Evolutionary conservation across 2,113 vertebrate species (phyloP).

Genomic region (Egretta garzetta): DNA sequence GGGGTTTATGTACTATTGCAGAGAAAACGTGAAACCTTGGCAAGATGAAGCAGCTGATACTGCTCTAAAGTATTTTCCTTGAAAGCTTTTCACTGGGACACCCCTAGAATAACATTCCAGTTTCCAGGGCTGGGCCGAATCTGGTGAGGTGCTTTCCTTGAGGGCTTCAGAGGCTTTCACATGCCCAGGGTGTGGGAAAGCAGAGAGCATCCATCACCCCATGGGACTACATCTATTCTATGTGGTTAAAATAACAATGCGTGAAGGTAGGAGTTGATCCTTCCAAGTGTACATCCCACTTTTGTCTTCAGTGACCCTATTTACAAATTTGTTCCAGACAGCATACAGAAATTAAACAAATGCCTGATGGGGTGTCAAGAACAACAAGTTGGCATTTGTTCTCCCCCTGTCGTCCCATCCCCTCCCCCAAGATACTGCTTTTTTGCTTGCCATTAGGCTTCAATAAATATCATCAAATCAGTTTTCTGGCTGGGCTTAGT

Average conservation of each 20-base stretch:
- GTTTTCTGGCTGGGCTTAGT: neutral
- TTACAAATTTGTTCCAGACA: neutral
- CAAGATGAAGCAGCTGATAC: neutral
- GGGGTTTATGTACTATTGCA: neutral
- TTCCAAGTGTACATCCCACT: neutral
- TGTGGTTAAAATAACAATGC: neutral
- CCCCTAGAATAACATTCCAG: neutral
- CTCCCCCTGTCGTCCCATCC: rapidly evolving
- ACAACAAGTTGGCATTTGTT: neutral
- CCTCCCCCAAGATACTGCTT: neutral
- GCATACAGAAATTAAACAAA: neutral
- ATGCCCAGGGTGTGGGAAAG: neutral
- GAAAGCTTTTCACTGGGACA: neutral
- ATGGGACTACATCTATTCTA: neutral
- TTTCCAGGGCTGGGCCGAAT: neutral
- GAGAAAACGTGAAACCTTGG: neutral
- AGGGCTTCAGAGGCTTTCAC: neutral
- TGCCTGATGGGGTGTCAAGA: neutral
- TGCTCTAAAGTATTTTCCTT: neutral
- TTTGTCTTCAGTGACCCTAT: neutral
- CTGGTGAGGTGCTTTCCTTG: neutral
- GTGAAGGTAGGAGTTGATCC: neutral
- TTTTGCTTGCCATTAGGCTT: neutral
- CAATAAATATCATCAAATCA: neutral
- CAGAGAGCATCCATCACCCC: neutral